Evolutionary conservation across 2,113 vertebrate genomes (phyloP).

Genomic region (Gallinago paraguaiae): DNA sequence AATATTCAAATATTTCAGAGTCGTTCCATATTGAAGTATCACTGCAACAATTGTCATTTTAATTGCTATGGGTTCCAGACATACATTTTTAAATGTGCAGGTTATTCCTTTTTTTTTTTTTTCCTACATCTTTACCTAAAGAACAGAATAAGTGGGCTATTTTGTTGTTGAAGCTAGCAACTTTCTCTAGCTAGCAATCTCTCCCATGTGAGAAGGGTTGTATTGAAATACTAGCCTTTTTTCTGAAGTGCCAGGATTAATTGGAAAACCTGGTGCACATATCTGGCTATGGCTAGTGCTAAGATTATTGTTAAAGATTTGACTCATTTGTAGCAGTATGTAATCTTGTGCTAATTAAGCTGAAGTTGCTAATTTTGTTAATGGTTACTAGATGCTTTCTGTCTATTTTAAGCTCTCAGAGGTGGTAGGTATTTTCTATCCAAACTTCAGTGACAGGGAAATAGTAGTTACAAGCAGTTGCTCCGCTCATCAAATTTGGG

Average conservation of each 20-base stretch:
- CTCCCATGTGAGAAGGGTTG: not conserved
- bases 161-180: not conserved
- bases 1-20: not conserved
- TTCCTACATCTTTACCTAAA: not conserved
- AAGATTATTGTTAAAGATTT: not conserved
- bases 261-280: not conserved
- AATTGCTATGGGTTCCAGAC: not conserved
- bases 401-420: not conserved
- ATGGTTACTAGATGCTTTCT: not conserved
- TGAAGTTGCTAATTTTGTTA: not conserved
- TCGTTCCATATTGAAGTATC: not conserved
- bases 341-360: not conserved
- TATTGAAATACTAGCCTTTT: not conserved
- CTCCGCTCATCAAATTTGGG: not conserved
- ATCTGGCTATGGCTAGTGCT: not conserved
- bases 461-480: not conserved
- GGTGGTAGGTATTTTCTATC: not conserved
- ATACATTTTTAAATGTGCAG: not conserved
- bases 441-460: not conserved
- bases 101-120: not conserved
- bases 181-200: not conserved
- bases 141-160: not conserved
- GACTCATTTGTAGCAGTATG: fast-evolving
- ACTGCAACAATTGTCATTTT: not conserved
- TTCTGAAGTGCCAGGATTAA: not conserved